phyloP scores from a whole-genome alignment of 2,797 vertebrate genomes.

The Channa striata region DNA sequence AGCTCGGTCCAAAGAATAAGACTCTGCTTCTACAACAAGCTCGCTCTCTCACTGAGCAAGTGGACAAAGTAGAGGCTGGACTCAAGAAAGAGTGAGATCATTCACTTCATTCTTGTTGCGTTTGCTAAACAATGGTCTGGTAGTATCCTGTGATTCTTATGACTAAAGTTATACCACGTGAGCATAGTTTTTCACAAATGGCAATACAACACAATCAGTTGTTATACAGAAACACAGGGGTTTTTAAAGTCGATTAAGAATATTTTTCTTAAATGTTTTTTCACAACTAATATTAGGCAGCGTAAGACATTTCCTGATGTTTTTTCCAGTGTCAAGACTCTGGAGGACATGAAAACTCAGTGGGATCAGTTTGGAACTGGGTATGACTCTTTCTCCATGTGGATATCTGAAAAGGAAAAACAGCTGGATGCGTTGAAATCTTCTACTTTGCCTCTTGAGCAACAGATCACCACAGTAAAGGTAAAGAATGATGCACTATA shows the following conservation, averaged over 20 bases:
- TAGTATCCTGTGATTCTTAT: neutral
- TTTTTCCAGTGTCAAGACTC: conserved; percentile 89
- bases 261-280: conserved; percentile 2
- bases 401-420: conserved; percentile 95
- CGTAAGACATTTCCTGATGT: conserved; percentile 13
- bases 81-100: conserved; percentile 92
- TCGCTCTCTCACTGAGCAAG: conserved; percentile 88
- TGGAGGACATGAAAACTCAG: conserved; percentile 92
- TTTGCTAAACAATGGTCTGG: neutral
- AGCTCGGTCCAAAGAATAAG: conserved; percentile 91
- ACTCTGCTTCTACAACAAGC: conserved; percentile 88
- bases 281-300: neutral
- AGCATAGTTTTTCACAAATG: too few relatives aligned
- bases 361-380: conserved; percentile 92
- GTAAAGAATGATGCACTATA: conserved; percentile 69
- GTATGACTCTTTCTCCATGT: conserved; percentile 91
- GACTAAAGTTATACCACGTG: too few relatives aligned
- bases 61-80: conserved; percentile 88
- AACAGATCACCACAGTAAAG: conserved; percentile 91
- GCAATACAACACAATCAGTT: too few relatives aligned
- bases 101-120: neutral
- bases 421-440: conserved; percentile 87
- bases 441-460: conserved; percentile 84
- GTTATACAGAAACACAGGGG: neutral
- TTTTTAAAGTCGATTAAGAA: neutral